Evolutionary conservation across 1,140 invertebrate species (phyloP), one percentile per base, ranked within the genome.

Genomic region (Saxidomus purpurata): DNA sequence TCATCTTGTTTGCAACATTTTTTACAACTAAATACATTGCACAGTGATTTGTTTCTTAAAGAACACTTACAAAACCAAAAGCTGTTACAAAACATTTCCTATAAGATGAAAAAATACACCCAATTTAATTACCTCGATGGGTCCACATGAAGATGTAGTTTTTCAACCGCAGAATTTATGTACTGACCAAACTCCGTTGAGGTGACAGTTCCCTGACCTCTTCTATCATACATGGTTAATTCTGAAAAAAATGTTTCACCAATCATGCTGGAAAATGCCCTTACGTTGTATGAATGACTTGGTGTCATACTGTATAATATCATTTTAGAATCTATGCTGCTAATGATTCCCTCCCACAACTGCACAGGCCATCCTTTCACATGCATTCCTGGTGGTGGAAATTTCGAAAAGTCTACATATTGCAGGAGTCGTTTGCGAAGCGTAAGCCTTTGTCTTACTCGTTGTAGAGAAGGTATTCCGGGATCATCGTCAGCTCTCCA

Each of bases 261-360:
- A 40, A 89, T 81, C 86, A 89, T 89, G 49, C 71, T 71, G 34
- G 69, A 79, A 55, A 86, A 91, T 17, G 83, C 90, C 19, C 87
- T 80, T 4, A 91, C 74, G 71, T 91, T 89, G 40, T 90, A 91
- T 8, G 86, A 80, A 28, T 74, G 28, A 43, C 40, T 38, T 31
- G 80, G 38, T 25, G 55, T 80, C 4, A 91, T 25, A 11, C 63
- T 36, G 76, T 89, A 85, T n/a, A 91, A 38, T 4, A 31, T 22
- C 22, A 47, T 55, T 52, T 89, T 91, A 4, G 90, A 63, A 71
- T 89, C 90, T 22, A 89, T 89, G 38, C 34, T 91, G 1, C 82
- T 49, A 40, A 91, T 38, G 25, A 89, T 22, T 15, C 87, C 90
- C 81, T 91, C 90, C 90, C 90, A 91, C 49, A 89, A 67, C 67